Percentiles rank a stretch among this genome's conserved stretches.
Conservation (phyloP, 2,888 invertebrate species). For the Nemapogon koenigi region DNA sequence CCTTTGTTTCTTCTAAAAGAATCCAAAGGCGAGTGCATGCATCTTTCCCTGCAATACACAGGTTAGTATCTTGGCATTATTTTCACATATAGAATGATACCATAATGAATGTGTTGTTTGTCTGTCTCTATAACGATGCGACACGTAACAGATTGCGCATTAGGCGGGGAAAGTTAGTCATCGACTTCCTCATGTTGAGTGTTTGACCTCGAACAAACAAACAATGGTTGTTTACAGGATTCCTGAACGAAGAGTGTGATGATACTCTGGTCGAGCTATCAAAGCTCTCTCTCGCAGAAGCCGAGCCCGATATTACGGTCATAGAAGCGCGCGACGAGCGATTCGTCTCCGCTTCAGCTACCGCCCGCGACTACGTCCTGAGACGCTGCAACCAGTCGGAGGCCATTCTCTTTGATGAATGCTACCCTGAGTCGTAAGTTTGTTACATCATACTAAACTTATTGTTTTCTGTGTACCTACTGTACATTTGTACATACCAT, state of each 20-base stretch:
- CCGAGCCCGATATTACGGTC: constrained; percentile 47
- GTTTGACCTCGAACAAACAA: constrained; percentile 11
- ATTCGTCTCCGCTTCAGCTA: constrained; percentile 20
- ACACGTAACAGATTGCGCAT: constrained; percentile 37
- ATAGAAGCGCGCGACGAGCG: constrained; percentile 50
- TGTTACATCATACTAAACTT: no score
- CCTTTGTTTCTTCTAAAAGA: constrained; percentile 56
- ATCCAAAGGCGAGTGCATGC: constrained; percentile 64
- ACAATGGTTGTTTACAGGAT: constrained; percentile 37
- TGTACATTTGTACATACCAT: no score
- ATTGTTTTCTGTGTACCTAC: no score
- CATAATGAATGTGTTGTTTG: constrained; percentile 2
- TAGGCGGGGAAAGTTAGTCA: constrained; percentile 46
- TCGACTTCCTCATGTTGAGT: constrained; percentile 44
- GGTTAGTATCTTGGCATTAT: constrained; percentile 32
- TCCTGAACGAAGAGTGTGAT: constrained; percentile 63
- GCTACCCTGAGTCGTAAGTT: constrained; percentile 71
- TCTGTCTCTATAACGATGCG: not conserved
- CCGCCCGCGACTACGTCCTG: constrained; percentile 61
- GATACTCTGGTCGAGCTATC: constrained; percentile 61
- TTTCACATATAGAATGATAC: not conserved
- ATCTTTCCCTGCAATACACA: constrained; percentile 64
- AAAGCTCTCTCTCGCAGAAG: constrained; percentile 56
- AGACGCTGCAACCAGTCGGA: constrained; percentile 72
- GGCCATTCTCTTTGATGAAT: constrained; percentile 68